Conservation (phyloP, 1,140 invertebrate genomes). For the Drosophila obscura region DNA sequence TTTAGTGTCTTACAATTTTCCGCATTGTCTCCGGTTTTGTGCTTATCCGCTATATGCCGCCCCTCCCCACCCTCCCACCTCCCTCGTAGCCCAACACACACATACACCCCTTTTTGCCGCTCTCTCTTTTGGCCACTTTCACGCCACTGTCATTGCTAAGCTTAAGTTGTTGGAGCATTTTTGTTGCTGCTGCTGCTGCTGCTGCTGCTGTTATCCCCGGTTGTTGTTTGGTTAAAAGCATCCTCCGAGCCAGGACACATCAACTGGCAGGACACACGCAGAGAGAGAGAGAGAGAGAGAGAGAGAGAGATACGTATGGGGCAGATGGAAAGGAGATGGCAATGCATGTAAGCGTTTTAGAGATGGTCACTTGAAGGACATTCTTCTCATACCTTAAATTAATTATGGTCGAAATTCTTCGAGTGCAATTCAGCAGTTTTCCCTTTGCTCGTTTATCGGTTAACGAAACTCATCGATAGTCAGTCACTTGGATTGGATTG, state of each 20-base stretch:
- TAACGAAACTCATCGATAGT: too few species aligned
- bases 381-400: too few species aligned
- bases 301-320: conserved; percentile 8
- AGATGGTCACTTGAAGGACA: too few species aligned
- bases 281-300: neutral
- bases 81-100: too few species aligned
- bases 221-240: conserved; percentile 66
- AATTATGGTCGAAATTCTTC: too few species aligned
- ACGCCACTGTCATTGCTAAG: conserved; percentile 68
- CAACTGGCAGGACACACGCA: conserved; percentile 45
- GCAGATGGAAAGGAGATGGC: conserved; percentile 5
- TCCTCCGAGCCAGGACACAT: conserved; percentile 62
- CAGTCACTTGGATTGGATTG: too few species aligned
- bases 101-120: neutral
- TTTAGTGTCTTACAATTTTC: conserved; percentile 79
- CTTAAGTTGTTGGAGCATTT: conserved; percentile 71
- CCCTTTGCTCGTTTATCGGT: fast-evolving
- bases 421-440: too few species aligned
- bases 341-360: too few species aligned
- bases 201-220: conserved; percentile 10
- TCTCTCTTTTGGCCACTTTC: conserved; percentile 36
- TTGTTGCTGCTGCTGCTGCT: conserved; percentile 27
- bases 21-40: conserved; percentile 72
- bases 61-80: too few species aligned
- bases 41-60: conserved; percentile 47